Evolutionary conservation across 1,140 invertebrate species (phyloP).

Genomic region (Rhopalosiphum padi): DNA sequence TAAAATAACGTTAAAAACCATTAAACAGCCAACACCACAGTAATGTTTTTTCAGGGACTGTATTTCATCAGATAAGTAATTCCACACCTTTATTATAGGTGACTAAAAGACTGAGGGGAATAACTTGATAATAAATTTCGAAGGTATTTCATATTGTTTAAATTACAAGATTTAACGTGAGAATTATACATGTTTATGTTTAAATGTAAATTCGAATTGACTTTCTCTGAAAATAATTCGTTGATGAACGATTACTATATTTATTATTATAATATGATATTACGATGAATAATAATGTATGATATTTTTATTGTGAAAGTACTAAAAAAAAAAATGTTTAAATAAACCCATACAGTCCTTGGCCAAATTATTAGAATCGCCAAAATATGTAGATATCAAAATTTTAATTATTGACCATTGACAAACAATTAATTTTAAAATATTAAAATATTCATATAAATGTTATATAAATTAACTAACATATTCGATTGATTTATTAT

Average conservation of each 20-base stretch:
- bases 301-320: background rate
- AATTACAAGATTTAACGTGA: background rate
- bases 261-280: background rate
- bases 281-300: background rate
- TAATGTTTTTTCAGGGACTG: background rate
- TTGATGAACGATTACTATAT: background rate
- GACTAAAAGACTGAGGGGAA: background rate
- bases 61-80: background rate
- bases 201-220: background rate
- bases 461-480: background rate
- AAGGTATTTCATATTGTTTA: background rate
- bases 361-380: background rate
- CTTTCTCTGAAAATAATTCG: background rate
- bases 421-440: background rate
- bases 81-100: background rate
- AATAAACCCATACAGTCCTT: background rate
- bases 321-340: background rate
- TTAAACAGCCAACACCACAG: background rate
- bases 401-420: conserved; percentile 1
- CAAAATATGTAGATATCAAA: background rate
- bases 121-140: background rate
- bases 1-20: background rate
- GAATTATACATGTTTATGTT: background rate
- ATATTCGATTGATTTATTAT: background rate
- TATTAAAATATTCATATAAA: conserved; percentile 2